phyloP scores from a whole-genome alignment of 1,140 invertebrate species.

The Trialeurodes vaporariorum region DNA sequence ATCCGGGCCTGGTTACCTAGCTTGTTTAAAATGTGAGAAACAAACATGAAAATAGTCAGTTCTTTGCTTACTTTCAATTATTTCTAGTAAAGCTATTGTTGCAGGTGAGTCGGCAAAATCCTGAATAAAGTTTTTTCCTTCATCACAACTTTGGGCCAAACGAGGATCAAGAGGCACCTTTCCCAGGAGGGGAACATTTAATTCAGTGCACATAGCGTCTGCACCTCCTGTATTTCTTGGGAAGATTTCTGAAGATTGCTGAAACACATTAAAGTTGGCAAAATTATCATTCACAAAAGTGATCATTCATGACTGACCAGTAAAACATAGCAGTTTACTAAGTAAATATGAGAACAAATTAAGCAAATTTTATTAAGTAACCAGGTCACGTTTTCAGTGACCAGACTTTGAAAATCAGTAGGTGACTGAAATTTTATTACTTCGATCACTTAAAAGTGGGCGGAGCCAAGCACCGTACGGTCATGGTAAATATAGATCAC shows the following conservation, averaged over 20 bases:
- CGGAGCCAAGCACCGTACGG: too few relatives aligned
- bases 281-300: background rate
- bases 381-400: too few relatives aligned
- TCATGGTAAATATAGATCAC: too few relatives aligned
- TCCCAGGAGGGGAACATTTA: slow-evolving; percentile 58
- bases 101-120: slow-evolving; percentile 55
- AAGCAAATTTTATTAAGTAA: too few relatives aligned
- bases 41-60: too few relatives aligned
- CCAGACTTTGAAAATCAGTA: too few relatives aligned
- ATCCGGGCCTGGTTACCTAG: too few relatives aligned
- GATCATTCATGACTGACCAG: background rate
- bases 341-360: background rate
- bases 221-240: slow-evolving; percentile 64
- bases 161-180: slow-evolving; percentile 66
- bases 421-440: too few relatives aligned
- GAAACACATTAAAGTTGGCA: slow-evolving; percentile 27
- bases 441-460: too few relatives aligned
- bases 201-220: slow-evolving; percentile 49
- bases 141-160: slow-evolving; percentile 62
- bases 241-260: slow-evolving; percentile 67
- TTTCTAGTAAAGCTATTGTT: slow-evolving; percentile 25
- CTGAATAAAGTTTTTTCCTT: slow-evolving; percentile 54
- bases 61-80: background rate
- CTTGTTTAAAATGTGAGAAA: too few relatives aligned
- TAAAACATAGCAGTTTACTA: background rate